These are phyloP conservation scores for Trilocha varians DNA, from an alignment of 2,888 invertebrate species.

Conservation along the genomic window DNA sequence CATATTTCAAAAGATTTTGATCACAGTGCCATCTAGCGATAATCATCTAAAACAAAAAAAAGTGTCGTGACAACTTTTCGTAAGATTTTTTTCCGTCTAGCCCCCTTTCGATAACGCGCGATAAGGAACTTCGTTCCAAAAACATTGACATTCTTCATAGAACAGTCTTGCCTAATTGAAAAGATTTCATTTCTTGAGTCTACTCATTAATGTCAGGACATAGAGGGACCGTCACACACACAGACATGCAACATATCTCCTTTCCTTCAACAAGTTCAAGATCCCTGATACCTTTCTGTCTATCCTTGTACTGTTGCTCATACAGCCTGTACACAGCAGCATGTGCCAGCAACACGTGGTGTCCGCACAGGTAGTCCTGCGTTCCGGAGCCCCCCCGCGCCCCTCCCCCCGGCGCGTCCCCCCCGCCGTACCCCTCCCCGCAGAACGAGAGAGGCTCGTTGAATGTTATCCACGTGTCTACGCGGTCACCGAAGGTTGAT, in stretches of 20 bases:
- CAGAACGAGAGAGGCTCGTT: conserved; percentile 75
- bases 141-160: no score
- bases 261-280: conserved; percentile 1
- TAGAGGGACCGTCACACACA: no score
- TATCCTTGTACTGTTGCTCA: conserved; percentile 46
- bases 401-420: conserved; percentile 62
- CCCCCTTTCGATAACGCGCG: no score
- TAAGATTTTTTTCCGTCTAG: no score
- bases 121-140: no score
- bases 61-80: no score
- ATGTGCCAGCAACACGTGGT: conserved; percentile 77
- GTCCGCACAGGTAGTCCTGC: conserved; percentile 74
- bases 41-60: no score
- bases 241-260: neutral
- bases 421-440: conserved; percentile 58
- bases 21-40: no score
- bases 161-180: no score
- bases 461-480: conserved; percentile 75
- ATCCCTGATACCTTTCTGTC: conserved; percentile 13
- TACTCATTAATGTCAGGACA: no score
- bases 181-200: no score
- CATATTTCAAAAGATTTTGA: no score
- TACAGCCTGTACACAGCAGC: conserved; percentile 76
- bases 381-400: conserved; percentile 59
- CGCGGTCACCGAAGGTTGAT: conserved; percentile 56